Base-by-base conservation (phyloP, 2,888 invertebrate genomes). In the Macrosiphum euphorbiae region DNA sequence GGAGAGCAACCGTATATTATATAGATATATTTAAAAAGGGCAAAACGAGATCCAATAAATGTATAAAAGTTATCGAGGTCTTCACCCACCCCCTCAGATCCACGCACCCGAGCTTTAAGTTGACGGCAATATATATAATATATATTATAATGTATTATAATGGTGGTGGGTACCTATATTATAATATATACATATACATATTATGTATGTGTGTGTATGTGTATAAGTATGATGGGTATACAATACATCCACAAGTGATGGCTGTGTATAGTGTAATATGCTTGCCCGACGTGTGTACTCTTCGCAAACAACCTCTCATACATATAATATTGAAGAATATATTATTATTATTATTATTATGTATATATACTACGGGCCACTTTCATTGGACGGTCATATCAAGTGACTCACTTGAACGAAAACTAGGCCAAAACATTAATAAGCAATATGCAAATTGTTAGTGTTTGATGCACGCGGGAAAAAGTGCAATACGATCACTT, bases 371-470 rank as follows among this genome's bases (percentile, higher is more conserved):
- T 28, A 28, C 28, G 47, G 16, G 93, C 89, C 85, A 93, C 89
- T 88, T 88, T 78, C 20, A 20, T 67, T 52, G 88, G 88, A 7
- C 44, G n/a, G 44, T 47, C 87, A 26, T 47, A 58, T 84, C 84
- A 28, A 93, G 89, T 90, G 67, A n/a, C 58, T 58, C 58, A 86
- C 90, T 86, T 20, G 90, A 86, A 87, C 10, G 50, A 26, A 28
- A 94, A 94, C 90, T 94, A 90, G 94, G 90, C 61, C 90, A 52
- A 87, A 94, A 86, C 86, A 87, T 90, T 87, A 85, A 90, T 90
- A 94, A 94, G 90, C 86, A 94, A 94, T 94, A 94, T 94, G 94
- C 90, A 94, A 94, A 94, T 94, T 94, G 90, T 94, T 94, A 86
- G 90, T 94, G 90, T 94, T 67, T 85, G 58, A 67, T 44, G 90